Conservation (phyloP, 1,140 invertebrate genomes). For the Lepeophtheirus salmonis region DNA sequence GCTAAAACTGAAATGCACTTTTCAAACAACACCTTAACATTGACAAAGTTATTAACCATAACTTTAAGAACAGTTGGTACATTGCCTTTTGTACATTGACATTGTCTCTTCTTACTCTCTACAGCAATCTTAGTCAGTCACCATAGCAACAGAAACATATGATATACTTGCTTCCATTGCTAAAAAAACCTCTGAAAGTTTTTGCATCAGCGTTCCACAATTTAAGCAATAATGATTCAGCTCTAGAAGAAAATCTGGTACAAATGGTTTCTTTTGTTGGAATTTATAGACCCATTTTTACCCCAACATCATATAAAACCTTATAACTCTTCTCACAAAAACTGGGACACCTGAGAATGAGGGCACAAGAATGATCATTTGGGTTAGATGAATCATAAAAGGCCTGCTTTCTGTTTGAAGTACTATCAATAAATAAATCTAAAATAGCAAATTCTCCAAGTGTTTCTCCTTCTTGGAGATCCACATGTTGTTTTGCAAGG, state of each 20-base stretch:
- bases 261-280: slow-evolving; percentile 60
- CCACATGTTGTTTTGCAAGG: slow-evolving; percentile 75
- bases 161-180: slow-evolving; percentile 85
- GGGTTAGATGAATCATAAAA: slow-evolving; percentile 68
- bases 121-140: slow-evolving; percentile 98
- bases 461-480: slow-evolving; percentile 61
- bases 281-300: slow-evolving; percentile 26
- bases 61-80: slow-evolving; percentile 42
- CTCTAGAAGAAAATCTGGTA: slow-evolving; percentile 72
- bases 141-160: slow-evolving; percentile 74
- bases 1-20: slow-evolving; percentile 44
- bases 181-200: slow-evolving; percentile 75
- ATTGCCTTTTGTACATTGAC: too few species aligned
- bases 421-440: slow-evolving; percentile 83
- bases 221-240: slow-evolving; percentile 70
- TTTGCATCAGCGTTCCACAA: slow-evolving; percentile 67
- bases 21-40: slow-evolving; percentile 43
- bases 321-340: slow-evolving; percentile 53
- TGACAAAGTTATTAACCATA: slow-evolving; percentile 38
- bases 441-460: slow-evolving; percentile 77
- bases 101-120: slow-evolving; percentile 43
- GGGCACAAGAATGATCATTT: neutral
- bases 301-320: slow-evolving; percentile 27
- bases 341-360: slow-evolving; percentile 66
- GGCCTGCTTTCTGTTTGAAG: slow-evolving; percentile 49